Evolutionary conservation across 2,797 vertebrate genomes (phyloP).

Genomic region (Geotrypetes seraphini): DNA sequence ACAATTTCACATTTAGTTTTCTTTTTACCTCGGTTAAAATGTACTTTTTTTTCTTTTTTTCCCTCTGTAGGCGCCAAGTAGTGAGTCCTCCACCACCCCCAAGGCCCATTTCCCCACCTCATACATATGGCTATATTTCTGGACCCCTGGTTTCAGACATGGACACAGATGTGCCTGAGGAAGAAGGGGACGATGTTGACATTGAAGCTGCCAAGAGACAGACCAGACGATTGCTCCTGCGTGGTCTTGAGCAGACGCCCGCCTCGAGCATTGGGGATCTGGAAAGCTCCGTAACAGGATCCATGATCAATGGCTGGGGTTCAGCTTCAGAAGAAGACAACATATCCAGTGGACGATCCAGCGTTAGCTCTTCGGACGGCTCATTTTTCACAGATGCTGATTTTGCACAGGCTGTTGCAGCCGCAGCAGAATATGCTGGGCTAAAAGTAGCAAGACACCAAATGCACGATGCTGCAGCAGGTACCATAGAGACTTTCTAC

Average conservation of each 20-base stretch:
- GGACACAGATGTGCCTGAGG: conserved; percentile 87
- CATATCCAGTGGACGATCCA: conserved; percentile 91
- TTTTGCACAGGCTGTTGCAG: conserved; percentile 93
- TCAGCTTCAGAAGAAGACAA: conserved; percentile 96
- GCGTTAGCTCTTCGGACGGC: conserved; percentile 90
- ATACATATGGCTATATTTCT: conserved; percentile 91
- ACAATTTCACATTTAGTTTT: too few relatives aligned
- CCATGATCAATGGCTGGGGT: conserved; percentile 98
- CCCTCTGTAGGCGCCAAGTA: conserved; percentile 65
- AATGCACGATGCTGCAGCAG: conserved; percentile 57
- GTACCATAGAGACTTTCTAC: conserved; percentile 15
- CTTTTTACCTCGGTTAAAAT: too few relatives aligned
- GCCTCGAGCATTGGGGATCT: conserved; percentile 93
- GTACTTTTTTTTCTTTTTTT: conserved; percentile 4
- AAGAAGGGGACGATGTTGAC: conserved; percentile 84
- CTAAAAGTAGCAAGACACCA: conserved; percentile 81
- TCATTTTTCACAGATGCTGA: conserved; percentile 96
- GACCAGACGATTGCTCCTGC: conserved; percentile 74
- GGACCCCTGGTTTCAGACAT: conserved; percentile 79
- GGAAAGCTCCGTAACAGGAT: conserved; percentile 94
- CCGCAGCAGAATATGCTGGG: conserved; percentile 89
- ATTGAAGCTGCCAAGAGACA: conserved; percentile 85
- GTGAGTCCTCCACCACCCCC: conserved; percentile 84
- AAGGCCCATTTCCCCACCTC: conserved; percentile 81
- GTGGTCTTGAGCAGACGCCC: conserved; percentile 90